These are phyloP conservation scores for Psittacula derbiana DNA, from an alignment of 2,797 vertebrate genomes.

Conservation along the genomic window DNA sequence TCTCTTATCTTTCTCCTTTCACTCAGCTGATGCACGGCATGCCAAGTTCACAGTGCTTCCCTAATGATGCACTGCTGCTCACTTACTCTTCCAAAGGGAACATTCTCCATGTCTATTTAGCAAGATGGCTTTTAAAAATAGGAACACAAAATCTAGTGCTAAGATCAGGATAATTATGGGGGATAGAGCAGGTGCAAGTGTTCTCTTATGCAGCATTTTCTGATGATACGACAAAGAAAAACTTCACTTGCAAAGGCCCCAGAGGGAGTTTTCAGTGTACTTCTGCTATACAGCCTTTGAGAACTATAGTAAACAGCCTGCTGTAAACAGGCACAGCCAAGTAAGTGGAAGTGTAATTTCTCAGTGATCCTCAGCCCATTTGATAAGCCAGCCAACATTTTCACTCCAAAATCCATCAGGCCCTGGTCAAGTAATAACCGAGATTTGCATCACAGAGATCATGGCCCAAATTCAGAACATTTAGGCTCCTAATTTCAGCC, in stretches of 20 bases:
- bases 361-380: fast-evolving
- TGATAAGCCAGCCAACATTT: background rate
- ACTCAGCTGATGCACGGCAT: background rate
- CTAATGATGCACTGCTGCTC: background rate
- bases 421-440: background rate
- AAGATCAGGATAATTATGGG: background rate
- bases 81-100: conserved; percentile 22
- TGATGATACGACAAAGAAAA: background rate
- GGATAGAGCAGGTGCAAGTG: conserved; percentile 33
- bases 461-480: background rate
- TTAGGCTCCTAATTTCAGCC: background rate
- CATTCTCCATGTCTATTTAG: conserved; percentile 1
- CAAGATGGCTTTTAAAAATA: conserved; percentile 53
- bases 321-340: background rate
- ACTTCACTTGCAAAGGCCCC: background rate
- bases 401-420: background rate
- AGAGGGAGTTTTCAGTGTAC: background rate
- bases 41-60: background rate
- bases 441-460: background rate
- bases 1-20: conserved; percentile 20
- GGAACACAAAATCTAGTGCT: conserved; percentile 14
- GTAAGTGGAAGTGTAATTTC: background rate
- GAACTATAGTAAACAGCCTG: background rate
- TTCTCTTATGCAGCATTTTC: conserved; percentile 38
- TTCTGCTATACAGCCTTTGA: background rate